phyloP scores from a whole-genome alignment of 2,888 invertebrate species.

The Himalopsyche tibetana region DNA sequence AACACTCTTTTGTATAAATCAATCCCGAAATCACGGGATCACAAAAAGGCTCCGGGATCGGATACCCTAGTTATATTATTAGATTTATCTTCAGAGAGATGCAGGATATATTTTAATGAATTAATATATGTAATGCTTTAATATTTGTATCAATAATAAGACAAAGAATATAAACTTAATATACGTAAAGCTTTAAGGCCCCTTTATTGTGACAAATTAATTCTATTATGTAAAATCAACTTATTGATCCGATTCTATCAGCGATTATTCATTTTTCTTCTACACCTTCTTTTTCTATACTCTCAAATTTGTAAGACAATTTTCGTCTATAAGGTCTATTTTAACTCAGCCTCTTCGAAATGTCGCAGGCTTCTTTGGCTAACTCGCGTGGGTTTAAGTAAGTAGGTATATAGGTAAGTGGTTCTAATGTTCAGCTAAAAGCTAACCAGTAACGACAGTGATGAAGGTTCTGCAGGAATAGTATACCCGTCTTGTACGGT shows the following conservation, averaged over 20 bases:
- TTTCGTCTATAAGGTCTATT: constrained; percentile 26
- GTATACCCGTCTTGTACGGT: background rate
- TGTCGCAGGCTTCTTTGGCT: background rate
- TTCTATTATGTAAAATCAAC: no score
- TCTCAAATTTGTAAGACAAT: background rate
- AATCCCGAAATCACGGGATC: no score
- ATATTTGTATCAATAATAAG: no score
- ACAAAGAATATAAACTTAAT: no score
- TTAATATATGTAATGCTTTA: no score
- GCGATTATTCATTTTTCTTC: background rate
- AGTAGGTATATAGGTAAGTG: background rate
- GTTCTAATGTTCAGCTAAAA: constrained; percentile 26
- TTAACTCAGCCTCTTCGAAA: background rate
- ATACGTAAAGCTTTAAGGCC: no score
- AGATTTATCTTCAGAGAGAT: no score
- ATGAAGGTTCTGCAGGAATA: constrained; percentile 12
- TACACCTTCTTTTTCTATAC: background rate
- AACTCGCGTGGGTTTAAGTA: constrained; percentile 21
- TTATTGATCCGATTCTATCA: background rate
- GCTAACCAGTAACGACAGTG: constrained; percentile 18
- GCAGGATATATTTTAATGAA: no score
- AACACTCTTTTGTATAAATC: no score
- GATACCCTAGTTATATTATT: no score
- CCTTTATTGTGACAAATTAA: no score
- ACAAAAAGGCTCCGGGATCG: no score